Evolutionary conservation across 2,113 vertebrate genomes (phyloP).

Genomic region (Procavia capensis): DNA sequence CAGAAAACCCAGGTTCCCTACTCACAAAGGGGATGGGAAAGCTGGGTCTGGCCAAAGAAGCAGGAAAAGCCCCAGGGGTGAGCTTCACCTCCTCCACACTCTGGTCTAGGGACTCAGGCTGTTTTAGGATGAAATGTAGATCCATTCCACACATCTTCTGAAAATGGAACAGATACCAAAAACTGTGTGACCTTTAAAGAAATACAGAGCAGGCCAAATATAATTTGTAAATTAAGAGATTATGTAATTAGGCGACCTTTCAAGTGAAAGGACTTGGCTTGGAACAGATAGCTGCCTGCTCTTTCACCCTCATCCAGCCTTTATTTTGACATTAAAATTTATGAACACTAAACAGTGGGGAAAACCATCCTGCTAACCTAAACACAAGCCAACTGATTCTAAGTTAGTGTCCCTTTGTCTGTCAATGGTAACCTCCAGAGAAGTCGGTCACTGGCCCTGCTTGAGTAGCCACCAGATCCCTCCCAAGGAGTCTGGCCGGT

Average conservation of each 20-base stretch:
- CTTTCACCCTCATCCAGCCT: not conserved
- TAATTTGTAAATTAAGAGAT: not conserved
- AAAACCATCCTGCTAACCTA: not conserved
- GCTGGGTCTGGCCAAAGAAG: not conserved
- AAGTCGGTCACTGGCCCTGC: not conserved
- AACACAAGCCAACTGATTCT: not conserved
- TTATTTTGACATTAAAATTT: constrained; percentile 16
- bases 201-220: not conserved
- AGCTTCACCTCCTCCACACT: not conserved
- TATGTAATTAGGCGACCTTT: not conserved
- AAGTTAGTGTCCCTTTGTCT: not conserved
- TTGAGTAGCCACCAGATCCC: not conserved
- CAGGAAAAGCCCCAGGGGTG: not conserved
- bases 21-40: not conserved
- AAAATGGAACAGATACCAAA: not conserved
- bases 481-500: not conserved
- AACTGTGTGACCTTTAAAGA: not conserved
- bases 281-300: not conserved
- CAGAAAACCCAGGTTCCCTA: not conserved
- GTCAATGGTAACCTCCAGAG: not conserved
- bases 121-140: not conserved
- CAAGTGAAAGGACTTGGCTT: not conserved
- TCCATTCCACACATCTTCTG: not conserved
- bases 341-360: not conserved
- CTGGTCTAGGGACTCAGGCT: not conserved